Base-by-base conservation (phyloP, 2,797 vertebrate species). In the Ctenosaura bakeri region DNA sequence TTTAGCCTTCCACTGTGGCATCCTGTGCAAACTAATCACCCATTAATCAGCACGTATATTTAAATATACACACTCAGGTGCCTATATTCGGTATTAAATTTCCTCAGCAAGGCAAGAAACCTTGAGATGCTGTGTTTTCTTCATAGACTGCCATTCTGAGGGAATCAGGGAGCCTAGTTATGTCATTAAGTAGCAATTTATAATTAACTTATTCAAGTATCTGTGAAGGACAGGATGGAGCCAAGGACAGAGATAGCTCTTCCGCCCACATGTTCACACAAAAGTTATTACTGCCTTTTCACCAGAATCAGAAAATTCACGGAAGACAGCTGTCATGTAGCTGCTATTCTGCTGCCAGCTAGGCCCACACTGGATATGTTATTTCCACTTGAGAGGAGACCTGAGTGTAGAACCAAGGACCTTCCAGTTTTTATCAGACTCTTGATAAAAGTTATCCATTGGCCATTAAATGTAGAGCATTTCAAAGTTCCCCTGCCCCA, bases 181-280 rank as follows among this genome's bases (percentile, higher is more conserved):
- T 95, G 94, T 96, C 93, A 94, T 96, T 96, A 96, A 95, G 94
- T 62, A 87, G 86, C 94, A 94, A 92, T 96, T 95, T 97, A 83
- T 97, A 97, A 97, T 97, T 97, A 97, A 94, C 92, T 94, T 94
- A 93, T 96, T 96, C 95, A 94, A 94, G 96, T 93, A 91, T 88
- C 94, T 94, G 94, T 93, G 94, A 95, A 96, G 96, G 95, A 93
- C 91, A 92, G 2, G 90, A 73, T 88, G 92, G 73, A 94, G 93
- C 89, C 91, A 92, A 95, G 94, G 95, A 92, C 89, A 92, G 92
- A 86, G 69, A 92, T 89, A 94, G 93, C 42, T 80, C 83, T 92
- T 94, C 94, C 94, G 95, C 95, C 94, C 92, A 96, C 94, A 90
- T 88, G 84, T 93, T 95, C 92, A 83, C 26, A 56, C 93, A 91